A percentile compares a stretch with the other conserved stretches of the same genome.
phyloP scores from a whole-genome alignment of 2,888 invertebrate species.

The Iphiclides podalirius region DNA sequence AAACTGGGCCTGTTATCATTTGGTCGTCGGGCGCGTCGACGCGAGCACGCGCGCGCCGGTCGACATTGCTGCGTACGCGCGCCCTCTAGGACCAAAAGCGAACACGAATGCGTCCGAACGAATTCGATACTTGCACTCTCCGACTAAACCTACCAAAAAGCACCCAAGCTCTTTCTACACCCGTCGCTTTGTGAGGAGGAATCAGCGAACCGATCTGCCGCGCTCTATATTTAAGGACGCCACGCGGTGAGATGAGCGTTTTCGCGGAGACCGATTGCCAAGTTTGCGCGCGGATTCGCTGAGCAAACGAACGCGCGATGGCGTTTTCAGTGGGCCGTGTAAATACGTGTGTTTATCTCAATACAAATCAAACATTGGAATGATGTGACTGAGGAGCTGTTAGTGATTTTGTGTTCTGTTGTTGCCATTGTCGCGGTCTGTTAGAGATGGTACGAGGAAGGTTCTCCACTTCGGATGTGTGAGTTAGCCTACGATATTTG shows the following conservation, averaged over 20 bases:
- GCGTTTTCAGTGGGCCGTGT: conserved; percentile 53
- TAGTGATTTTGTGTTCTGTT: conserved; percentile 35
- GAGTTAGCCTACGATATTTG: too few species aligned
- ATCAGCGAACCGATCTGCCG: conserved; percentile 36
- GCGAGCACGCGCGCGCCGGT: conserved; percentile 51
- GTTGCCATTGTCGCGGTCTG: conserved; percentile 34
- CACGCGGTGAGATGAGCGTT: conserved; percentile 58
- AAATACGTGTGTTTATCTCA: conserved; percentile 50
- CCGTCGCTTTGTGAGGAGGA: conserved; percentile 34
- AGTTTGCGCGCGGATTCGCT: conserved; percentile 67
- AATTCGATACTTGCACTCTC: conserved; percentile 48
- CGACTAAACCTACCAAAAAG: conserved; percentile 37
- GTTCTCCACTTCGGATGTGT: conserved; percentile 73
- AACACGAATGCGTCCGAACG: conserved; percentile 75
- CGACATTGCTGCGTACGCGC: conserved; percentile 51
- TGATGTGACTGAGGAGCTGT: conserved; percentile 46
- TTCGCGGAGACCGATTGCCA: conserved; percentile 57
- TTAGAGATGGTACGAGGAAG: conserved; percentile 70
- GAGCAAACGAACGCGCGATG: conserved; percentile 41
- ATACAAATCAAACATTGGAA: conserved; percentile 47
- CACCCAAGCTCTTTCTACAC: conserved; percentile 27
- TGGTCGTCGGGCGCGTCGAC: conserved; percentile 60
- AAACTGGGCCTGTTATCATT: conserved; percentile 69
- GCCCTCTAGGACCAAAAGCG: conserved; percentile 52
- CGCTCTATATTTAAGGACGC: conserved; percentile 61